These are phyloP conservation scores for Riparia riparia DNA, from an alignment of 2,113 vertebrate genomes.

Conservation along the genomic window DNA sequence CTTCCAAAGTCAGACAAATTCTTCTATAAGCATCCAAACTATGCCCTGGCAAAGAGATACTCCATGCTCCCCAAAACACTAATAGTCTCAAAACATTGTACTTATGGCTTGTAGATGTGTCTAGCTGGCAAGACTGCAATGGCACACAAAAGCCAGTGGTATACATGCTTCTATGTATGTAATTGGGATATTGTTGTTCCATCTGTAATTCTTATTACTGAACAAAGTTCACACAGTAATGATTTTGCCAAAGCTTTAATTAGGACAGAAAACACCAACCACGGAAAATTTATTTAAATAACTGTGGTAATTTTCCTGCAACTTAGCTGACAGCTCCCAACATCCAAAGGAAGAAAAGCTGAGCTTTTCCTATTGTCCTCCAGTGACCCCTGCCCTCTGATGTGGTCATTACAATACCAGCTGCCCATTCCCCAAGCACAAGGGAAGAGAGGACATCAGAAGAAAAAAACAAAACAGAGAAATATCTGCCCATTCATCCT, in stretches of 20 bases:
- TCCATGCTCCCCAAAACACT: neutral
- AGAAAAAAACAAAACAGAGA: neutral
- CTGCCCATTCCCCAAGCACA: neutral
- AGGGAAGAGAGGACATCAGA: slow-evolving; percentile 14
- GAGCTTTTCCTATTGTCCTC: slow-evolving; percentile 17
- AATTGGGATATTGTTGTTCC: neutral
- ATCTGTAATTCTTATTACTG: neutral
- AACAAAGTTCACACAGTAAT: neutral
- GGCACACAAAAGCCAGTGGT: neutral
- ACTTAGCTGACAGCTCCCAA: neutral
- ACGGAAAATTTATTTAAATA: neutral
- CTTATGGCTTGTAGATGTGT: neutral
- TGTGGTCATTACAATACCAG: slow-evolving; percentile 32
- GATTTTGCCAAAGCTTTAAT: slow-evolving; percentile 9
- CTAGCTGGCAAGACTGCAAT: neutral
- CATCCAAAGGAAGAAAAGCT: neutral
- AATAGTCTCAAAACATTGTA: neutral
- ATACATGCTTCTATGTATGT: neutral
- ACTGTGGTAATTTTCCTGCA: neutral
- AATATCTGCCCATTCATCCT: neutral
- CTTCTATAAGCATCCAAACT: slow-evolving; percentile 11
- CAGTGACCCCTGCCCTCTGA: slow-evolving; percentile 31
- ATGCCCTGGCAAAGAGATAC: neutral
- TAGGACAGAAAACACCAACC: neutral
- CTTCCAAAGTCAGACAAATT: neutral